Evolutionary conservation across 1,140 invertebrate species (phyloP).

Genomic region (Pogonomyrmex californicus): DNA sequence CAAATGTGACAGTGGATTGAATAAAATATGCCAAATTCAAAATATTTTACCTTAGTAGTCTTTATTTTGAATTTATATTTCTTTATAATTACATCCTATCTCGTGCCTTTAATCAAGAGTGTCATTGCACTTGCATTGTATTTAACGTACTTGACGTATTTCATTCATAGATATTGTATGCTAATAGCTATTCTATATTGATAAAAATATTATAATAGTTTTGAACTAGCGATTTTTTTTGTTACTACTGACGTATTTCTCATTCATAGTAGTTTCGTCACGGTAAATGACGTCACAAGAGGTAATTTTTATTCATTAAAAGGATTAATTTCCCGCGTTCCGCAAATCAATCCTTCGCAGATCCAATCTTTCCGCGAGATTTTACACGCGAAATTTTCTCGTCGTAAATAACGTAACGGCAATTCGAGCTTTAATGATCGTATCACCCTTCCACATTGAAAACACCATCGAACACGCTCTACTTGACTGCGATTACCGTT

Average conservation of each 20-base stretch:
- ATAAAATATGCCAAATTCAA: not conserved
- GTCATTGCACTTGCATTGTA: not conserved
- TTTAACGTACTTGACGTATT: not conserved
- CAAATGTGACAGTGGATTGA: not conserved
- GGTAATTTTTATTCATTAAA: too few relatives aligned
- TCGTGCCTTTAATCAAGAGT: not conserved
- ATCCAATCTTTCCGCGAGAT: not conserved
- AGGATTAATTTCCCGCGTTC: not conserved
- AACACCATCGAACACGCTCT: conserved; percentile 73
- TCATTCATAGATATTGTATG: not conserved
- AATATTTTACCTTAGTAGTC: not conserved
- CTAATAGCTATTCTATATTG: not conserved
- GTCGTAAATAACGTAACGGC: conserved; percentile 54
- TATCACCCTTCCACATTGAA: conserved; percentile 59
- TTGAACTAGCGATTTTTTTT: not conserved
- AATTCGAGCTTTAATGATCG: conserved; percentile 62
- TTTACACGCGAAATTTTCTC: conserved; percentile 27
- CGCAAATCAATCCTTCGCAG: not conserved
- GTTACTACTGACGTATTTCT: not conserved
- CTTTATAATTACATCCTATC: not conserved
- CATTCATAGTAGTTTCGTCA: too few relatives aligned
- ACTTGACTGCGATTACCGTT: conserved; percentile 75
- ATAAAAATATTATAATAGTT: not conserved
- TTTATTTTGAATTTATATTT: not conserved
- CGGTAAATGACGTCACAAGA: not conserved